These are phyloP conservation scores for Girardia tigrina DNA, from an alignment of 2,888 invertebrate species.

Conservation along the genomic window DNA sequence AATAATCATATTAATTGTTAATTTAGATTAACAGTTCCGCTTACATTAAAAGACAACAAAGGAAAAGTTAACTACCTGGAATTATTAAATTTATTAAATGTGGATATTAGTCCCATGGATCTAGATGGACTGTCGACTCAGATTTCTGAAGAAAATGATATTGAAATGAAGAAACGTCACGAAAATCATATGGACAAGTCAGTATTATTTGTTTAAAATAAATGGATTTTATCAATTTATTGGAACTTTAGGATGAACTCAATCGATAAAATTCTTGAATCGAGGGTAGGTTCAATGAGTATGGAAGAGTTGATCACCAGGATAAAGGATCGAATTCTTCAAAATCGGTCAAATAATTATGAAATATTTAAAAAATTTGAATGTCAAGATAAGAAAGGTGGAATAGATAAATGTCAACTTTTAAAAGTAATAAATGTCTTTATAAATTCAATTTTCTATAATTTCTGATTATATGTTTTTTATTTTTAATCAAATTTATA, in stretches of 20 bases:
- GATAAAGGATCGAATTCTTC: not conserved
- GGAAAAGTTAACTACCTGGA: slow-evolving; percentile 45
- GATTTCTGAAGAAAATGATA: slow-evolving; percentile 42
- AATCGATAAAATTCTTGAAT: not conserved
- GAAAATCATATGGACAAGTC: slow-evolving; percentile 39
- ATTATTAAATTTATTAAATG: slow-evolving; percentile 43
- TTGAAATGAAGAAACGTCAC: slow-evolving; percentile 39
- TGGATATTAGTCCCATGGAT: slow-evolving; percentile 45
- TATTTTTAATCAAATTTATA: no score
- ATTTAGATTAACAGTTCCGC: not conserved
- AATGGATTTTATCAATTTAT: not conserved
- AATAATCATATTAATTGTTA: not conserved
- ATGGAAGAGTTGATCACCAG: not conserved
- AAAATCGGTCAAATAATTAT: not conserved
- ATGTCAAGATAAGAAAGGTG: not conserved
- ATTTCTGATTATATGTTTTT: no score
- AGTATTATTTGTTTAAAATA: not conserved
- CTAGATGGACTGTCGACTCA: slow-evolving; percentile 44
- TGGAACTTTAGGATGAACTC: not conserved
- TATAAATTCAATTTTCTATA: not conserved
- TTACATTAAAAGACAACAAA: slow-evolving; percentile 36
- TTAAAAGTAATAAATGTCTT: not conserved
- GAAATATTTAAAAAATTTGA: not conserved
- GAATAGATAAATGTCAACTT: not conserved
- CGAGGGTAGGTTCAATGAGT: not conserved